A percentile compares a stretch with the other conserved stretches of the same genome.
phyloP scores from a whole-genome alignment of 2,113 vertebrate genomes.

The Hemiprocne comata region DNA sequence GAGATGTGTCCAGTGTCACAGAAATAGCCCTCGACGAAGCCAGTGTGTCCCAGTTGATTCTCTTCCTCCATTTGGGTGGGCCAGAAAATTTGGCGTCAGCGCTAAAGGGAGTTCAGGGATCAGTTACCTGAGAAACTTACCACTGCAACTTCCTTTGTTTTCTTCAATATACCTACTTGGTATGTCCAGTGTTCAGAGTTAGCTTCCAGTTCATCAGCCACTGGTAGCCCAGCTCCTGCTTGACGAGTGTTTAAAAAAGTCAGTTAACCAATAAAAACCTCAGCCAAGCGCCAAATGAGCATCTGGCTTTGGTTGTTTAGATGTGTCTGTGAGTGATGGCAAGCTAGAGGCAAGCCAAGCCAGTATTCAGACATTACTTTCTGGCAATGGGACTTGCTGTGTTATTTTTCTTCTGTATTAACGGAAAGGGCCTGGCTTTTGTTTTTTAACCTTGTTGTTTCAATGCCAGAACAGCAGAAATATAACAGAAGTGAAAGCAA shows the following conservation, averaged over 20 bases:
- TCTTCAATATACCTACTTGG: background rate
- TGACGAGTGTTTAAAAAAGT: constrained; percentile 3
- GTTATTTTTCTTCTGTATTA: constrained; percentile 48
- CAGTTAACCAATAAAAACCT: constrained; percentile 17
- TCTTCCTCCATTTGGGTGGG: background rate
- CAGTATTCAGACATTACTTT: constrained; percentile 56
- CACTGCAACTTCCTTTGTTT: background rate
- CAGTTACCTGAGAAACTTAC: background rate
- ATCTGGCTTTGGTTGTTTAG: constrained; percentile 21
- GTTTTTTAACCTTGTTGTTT: constrained; percentile 58
- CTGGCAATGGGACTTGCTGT: constrained; percentile 10
- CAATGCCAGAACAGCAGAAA: constrained; percentile 32
- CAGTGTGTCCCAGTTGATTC: background rate
- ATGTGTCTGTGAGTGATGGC: constrained; percentile 28
- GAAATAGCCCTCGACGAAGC: background rate
- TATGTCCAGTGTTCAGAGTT: background rate
- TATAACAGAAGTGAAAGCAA: constrained; percentile 43
- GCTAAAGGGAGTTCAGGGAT: background rate
- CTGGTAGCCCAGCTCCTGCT: background rate
- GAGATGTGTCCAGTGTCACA: background rate
- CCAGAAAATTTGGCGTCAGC: background rate
- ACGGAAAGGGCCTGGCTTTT: constrained; percentile 15
- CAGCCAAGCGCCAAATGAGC: background rate
- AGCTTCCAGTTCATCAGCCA: background rate
- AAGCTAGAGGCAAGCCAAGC: constrained; percentile 15